These are phyloP conservation scores for Emydoidea blandingii DNA, from an alignment of 2,797 vertebrate species.

Conservation along the genomic window DNA sequence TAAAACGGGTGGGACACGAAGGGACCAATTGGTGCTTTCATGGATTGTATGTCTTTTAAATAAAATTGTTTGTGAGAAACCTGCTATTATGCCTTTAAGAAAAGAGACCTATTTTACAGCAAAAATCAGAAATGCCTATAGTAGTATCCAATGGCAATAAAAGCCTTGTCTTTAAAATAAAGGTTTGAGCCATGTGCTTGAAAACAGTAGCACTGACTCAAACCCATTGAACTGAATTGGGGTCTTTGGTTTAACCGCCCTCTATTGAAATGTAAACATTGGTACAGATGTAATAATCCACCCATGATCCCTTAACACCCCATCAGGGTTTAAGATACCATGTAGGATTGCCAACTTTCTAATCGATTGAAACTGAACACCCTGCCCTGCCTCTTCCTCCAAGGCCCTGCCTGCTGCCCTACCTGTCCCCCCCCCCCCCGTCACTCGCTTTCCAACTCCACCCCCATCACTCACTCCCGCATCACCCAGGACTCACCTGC, in stretches of 20 bases:
- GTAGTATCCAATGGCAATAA: background rate
- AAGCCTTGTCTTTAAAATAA: background rate
- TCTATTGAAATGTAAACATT: background rate
- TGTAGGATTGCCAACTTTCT: background rate
- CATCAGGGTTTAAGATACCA: background rate
- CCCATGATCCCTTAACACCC: background rate
- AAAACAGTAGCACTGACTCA: background rate
- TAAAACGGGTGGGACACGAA: background rate
- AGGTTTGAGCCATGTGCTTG: background rate
- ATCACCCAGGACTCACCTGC: too few relatives aligned
- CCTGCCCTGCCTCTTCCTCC: too few relatives aligned
- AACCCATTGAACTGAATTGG: background rate
- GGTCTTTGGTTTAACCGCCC: background rate
- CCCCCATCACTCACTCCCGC: too few relatives aligned
- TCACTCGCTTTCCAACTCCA: too few relatives aligned
- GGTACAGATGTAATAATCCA: background rate
- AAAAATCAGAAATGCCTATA: background rate
- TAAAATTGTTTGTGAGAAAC: background rate
- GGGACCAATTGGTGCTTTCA: background rate
- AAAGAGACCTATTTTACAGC: background rate
- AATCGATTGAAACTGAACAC: too few relatives aligned
- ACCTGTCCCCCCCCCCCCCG: too few relatives aligned
- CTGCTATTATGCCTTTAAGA: constrained; percentile 1
- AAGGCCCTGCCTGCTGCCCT: too few relatives aligned
- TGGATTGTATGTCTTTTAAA: background rate